phyloP scores from a whole-genome alignment of 37 sponge, comb jelly and placozoan species.

The Petrosia ficiformis region DNA sequence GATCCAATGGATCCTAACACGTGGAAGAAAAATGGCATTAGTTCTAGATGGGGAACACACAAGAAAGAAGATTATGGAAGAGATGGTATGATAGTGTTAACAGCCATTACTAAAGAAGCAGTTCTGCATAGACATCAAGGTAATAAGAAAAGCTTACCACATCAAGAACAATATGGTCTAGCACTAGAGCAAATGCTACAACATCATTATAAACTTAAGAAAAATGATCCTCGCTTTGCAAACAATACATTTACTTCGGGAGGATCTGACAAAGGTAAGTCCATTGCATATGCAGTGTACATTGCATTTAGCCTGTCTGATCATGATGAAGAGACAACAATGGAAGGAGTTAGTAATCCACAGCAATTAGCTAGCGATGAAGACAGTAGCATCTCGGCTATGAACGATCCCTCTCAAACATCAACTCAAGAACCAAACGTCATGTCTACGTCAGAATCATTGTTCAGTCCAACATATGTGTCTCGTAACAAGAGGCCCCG shows the following conservation, averaged over 20 bases:
- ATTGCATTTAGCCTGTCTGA: background rate
- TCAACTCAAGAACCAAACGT: too few species aligned
- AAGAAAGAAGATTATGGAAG: conserved; percentile 1
- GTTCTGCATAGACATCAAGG: background rate
- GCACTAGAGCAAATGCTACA: conserved; percentile 1
- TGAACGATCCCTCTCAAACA: too few species aligned
- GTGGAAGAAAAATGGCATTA: conserved; percentile 6
- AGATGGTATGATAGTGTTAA: conserved; percentile 4
- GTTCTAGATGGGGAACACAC: background rate
- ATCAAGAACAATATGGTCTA: conserved; percentile 5
- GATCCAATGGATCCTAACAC: background rate
- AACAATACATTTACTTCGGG: conserved; percentile 1
- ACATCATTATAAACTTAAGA: background rate
- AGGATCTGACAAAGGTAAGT: too few species aligned
- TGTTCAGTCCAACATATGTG: too few species aligned
- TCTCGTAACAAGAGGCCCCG: too few species aligned
- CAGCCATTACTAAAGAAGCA: background rate
- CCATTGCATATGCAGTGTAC: background rate
- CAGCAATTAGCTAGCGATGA: too few species aligned
- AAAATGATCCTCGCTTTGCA: background rate
- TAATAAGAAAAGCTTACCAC: too few species aligned
- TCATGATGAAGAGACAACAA: background rate
- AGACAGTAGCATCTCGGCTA: too few species aligned
- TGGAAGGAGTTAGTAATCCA: too few species aligned
- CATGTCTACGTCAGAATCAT: too few species aligned